Base-by-base conservation (phyloP, 2,888 invertebrate genomes). In the Eurois occulta region DNA sequence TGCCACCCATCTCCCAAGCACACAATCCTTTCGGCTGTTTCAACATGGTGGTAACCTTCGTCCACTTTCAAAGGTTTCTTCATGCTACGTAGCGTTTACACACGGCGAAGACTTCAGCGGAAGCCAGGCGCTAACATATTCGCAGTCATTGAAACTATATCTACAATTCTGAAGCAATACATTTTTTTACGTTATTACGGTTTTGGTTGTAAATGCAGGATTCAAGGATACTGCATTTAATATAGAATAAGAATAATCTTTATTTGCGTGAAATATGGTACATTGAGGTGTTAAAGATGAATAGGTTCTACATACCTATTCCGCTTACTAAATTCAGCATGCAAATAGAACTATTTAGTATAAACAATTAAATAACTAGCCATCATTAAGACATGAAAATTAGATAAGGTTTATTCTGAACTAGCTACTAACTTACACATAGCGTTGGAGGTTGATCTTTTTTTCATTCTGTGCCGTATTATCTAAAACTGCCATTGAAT, bases 61-160 rank as follows among this genome's bases (percentile, higher is more conserved):
- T 77, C 67, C 77, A 81, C 78, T 84, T 84, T 81, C 85, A 84
- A 84, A 84, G 84, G 85, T 84, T 84, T 84, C 81, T 78, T 84
- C 83, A 84, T 73, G 81, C 83, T 62, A 74, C n/a, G 41, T 38
- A 82, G 41, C 64, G 43, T 38, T 72, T 64, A 84, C 77, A 84
- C 74, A 67, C 81, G 64, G 80, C 55, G 60, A 68, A 81, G 60
- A 78, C 80, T 62, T 74, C 64, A 72, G 48, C 84, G 84, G 84
- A 84, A 81, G 84, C 85, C 60, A 77, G 62, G 24, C 69, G 69
- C 64, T 78, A 85, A 84, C 69, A 71, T 73, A 84, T 85, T 78
- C 85, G 16, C 18, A 84, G 32, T 70, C 75, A 75, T 81, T 75
- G 41, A 85, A 85, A 75, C 76, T 58, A n/a, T 55, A 80, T 35